phyloP scores from a whole-genome alignment of 2,113 vertebrate genomes.

The Pica pica region DNA sequence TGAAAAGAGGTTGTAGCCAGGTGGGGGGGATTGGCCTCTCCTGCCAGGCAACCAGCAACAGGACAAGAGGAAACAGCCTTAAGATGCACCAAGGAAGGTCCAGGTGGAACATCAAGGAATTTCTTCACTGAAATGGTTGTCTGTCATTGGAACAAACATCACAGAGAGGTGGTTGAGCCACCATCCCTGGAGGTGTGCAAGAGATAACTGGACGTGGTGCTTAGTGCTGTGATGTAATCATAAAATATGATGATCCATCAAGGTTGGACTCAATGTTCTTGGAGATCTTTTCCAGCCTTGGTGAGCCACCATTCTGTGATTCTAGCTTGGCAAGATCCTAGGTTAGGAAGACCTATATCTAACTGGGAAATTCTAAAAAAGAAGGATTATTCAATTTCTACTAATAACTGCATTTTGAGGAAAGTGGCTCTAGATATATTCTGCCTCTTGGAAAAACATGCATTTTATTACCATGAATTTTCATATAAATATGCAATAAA shows the following conservation, averaged over 20 bases:
- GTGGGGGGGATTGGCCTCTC: not conserved
- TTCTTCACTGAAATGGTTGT: not conserved
- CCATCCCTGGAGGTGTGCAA: accelerated
- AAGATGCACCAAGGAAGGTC: not conserved
- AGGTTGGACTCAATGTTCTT: not conserved
- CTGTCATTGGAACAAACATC: not conserved
- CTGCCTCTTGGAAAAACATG: not conserved
- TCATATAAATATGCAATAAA: not conserved
- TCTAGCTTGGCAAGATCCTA: not conserved
- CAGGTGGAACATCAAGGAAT: not conserved
- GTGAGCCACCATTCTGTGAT: not conserved
- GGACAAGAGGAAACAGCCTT: not conserved
- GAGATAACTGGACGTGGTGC: accelerated
- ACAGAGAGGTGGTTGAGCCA: not conserved
- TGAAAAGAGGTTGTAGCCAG: not conserved
- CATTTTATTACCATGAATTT: not conserved
- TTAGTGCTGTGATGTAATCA: accelerated
- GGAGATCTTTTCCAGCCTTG: not conserved
- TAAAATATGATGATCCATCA: not conserved
- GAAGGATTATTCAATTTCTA: not conserved
- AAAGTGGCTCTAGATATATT: not conserved
- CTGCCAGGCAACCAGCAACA: not conserved
- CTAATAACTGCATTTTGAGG: not conserved
- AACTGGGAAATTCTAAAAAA: not conserved
- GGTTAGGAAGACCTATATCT: not conserved